A percentile compares a stretch with the other conserved stretches of the same genome.
These are phyloP conservation scores for Oxytorus armatus DNA, from an alignment of 2,888 invertebrate species.

Conservation along the genomic window DNA sequence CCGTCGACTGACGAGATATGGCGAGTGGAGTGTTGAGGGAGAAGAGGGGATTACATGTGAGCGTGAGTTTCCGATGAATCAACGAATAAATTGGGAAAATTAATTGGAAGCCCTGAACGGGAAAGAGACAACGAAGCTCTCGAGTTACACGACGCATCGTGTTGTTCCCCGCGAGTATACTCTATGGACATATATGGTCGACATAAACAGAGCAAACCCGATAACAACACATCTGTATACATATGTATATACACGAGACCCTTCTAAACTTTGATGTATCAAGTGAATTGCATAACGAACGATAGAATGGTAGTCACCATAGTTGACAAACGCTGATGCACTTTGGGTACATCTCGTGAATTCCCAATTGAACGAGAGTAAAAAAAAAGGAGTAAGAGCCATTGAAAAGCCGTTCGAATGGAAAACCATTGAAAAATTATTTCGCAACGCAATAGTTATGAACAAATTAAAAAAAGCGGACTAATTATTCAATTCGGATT, in stretches of 20 bases:
- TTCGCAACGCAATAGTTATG: too few relatives aligned
- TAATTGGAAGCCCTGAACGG: slow-evolving; percentile 60
- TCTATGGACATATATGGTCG: neutral
- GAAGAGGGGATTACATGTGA: slow-evolving; percentile 3
- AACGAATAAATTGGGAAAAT: slow-evolving; percentile 66
- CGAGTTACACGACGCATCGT: slow-evolving; percentile 44
- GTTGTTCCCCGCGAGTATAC: slow-evolving; percentile 37
- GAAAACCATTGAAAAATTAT: too few relatives aligned
- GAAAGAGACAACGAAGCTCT: slow-evolving; percentile 57
- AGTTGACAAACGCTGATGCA: neutral
- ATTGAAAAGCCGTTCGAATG: neutral
- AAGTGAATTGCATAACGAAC: slow-evolving; percentile 43
- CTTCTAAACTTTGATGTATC: slow-evolving; percentile 38
- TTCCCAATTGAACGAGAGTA: neutral
- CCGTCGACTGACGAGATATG: neutral
- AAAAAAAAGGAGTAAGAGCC: neutral
- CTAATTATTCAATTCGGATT: too few relatives aligned
- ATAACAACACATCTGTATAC: neutral
- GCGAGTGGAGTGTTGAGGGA: neutral
- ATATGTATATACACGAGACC: slow-evolving; percentile 4
- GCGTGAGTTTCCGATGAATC: slow-evolving; percentile 49
- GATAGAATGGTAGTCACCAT: neutral
- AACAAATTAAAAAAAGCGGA: too few relatives aligned
- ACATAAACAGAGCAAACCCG: neutral
- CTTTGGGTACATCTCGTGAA: neutral